Evolutionary conservation across 92 coral and sea anemone species (phyloP).

Genomic region (Siderastrea radians): DNA sequence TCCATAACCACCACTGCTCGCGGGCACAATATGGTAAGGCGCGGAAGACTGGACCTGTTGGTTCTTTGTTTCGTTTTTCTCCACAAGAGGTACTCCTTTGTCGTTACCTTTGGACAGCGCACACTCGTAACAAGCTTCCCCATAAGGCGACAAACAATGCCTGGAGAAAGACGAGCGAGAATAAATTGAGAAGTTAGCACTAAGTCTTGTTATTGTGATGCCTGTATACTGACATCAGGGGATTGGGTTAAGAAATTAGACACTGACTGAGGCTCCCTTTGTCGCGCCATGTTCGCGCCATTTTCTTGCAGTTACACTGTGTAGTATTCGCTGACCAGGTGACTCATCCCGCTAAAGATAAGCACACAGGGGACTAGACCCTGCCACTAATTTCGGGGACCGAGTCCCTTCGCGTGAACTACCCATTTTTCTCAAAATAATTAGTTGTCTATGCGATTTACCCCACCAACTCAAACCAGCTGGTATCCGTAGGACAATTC

Average conservation of each 20-base stretch:
- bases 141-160: slow-evolving; percentile 95
- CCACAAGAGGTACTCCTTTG: slow-evolving; percentile 84
- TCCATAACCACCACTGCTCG: slow-evolving; percentile 51
- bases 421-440: too few species aligned
- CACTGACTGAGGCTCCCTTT: background rate
- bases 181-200: background rate
- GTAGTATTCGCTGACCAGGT: too few species aligned
- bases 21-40: slow-evolving; percentile 36
- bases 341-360: too few species aligned
- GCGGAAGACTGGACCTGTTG: slow-evolving; percentile 37
- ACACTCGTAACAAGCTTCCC: slow-evolving; percentile 98
- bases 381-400: too few species aligned
- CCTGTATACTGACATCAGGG: background rate
- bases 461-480: too few species aligned
- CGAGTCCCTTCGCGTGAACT: too few species aligned
- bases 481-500: too few species aligned
- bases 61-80: slow-evolving; percentile 47
- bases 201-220: background rate
- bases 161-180: slow-evolving; percentile 37
- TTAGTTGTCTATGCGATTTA: too few species aligned
- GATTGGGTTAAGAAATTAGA: background rate
- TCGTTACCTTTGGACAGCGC: slow-evolving; percentile 71
- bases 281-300: too few species aligned
- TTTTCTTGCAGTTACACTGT: too few species aligned
- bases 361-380: too few species aligned